Evolutionary conservation across 2,888 invertebrate species (phyloP).

Genomic region (Troglohyphantes excavatus): DNA sequence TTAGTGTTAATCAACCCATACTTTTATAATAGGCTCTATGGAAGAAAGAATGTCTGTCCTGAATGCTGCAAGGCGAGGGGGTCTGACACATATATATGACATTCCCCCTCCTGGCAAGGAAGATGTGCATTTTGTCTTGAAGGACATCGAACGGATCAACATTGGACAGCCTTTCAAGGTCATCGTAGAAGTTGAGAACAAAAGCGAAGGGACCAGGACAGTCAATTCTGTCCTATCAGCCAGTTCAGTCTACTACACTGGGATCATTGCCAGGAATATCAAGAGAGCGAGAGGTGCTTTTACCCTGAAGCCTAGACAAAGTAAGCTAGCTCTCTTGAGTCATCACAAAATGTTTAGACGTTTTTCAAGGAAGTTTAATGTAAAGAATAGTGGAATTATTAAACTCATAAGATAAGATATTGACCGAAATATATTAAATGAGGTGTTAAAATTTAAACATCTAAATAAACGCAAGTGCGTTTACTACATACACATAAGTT

Average conservation of each 20-base stretch:
- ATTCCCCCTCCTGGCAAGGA: conserved; percentile 82
- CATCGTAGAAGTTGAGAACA: conserved; percentile 87
- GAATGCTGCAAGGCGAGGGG: conserved; percentile 87
- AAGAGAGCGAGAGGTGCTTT: conserved; percentile 88
- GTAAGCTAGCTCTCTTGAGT: conserved; percentile 82
- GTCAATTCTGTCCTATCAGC: conserved; percentile 87
- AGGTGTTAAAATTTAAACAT: no score
- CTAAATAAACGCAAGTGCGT: no score
- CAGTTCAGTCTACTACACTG: conserved; percentile 90
- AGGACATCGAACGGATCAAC: conserved; percentile 87
- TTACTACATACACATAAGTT: no score
- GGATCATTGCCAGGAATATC: conserved; percentile 88
- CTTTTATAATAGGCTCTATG: conserved; percentile 85
- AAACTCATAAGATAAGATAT: no score
- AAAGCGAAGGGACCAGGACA: conserved; percentile 85
- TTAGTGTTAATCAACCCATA: no score
- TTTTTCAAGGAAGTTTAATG: no score
- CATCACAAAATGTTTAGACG: no score
- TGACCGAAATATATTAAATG: no score
- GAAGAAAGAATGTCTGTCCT: conserved; percentile 89
- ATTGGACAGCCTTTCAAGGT: conserved; percentile 88
- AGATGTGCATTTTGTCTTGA: conserved; percentile 84
- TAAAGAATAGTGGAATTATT: no score
- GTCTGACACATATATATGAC: conserved; percentile 80
- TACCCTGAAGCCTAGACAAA: conserved; percentile 86